Evolutionary conservation across 2,113 vertebrate genomes (phyloP), one percentile per base, ranked within the genome.

Genomic region (Gobius niger): DNA sequence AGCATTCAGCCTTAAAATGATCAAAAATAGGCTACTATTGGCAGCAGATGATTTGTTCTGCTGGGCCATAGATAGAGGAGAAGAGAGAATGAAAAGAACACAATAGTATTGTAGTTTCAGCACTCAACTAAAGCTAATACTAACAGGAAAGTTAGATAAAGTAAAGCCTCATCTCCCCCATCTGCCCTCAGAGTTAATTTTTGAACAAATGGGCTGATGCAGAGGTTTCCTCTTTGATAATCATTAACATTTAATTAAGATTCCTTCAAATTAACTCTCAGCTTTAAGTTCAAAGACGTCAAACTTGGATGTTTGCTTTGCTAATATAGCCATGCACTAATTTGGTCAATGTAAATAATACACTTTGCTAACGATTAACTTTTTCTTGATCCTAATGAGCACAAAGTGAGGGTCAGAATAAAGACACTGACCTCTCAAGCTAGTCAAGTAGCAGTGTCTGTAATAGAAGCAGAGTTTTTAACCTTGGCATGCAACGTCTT

Each of bases 311-410:
- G 69, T 70, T 81, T 46, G 62, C 64, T 66, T 70, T 51, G 63
- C 78, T 81, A 85, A 80, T 81, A 72, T 70, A 75, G 75, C 67
- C 67, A 1, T 54, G 60, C 61, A 44, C 77, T 87, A 85, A 86
- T 84, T 87, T 85, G 75, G 77, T 77, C 80, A 77, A 85, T 88
- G 73, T 84, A 84, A 88, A 88, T 76, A 82, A 82, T 72, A 76
- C 79, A 68, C 59, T 54, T 75, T 46, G 77, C 70, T 85, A 82
- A 87, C 87, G 70, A 89, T 89, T 70, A 72, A 78, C 70, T 85
- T 82, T 87, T 81, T 82, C 83, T 90, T 89, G 77, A 84, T 87
- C 76, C 83, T 87, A 88, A 90, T 87, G 82, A 90, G 78, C 74
- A 73, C 62, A 82, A 84, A 85, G 84, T 75, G 80, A 53, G 57